A percentile compares a stretch with the other conserved stretches of the same genome.
Evolutionary conservation across 2,113 vertebrate genomes (phyloP).

Genomic region (Acinonyx jubatus): DNA sequence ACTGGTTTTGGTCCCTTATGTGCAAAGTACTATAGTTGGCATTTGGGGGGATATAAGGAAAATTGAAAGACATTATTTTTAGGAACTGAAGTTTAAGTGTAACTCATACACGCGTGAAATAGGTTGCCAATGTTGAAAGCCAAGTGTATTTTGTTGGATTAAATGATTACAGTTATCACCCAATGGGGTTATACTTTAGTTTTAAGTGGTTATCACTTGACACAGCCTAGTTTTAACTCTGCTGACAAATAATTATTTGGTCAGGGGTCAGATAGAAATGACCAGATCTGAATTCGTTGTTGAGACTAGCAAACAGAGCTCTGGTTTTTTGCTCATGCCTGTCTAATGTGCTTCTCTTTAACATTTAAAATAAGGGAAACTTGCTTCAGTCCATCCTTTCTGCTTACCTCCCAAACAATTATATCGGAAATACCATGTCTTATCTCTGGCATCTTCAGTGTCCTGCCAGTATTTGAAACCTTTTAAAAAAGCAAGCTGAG

Average conservation of each 20-base stretch:
- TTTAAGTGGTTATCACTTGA: not conserved
- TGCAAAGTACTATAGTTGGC: not conserved
- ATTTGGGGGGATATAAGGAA: not conserved
- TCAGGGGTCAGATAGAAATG: not conserved
- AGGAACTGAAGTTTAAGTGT: not conserved
- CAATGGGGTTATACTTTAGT: not conserved
- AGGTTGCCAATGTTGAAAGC: not conserved
- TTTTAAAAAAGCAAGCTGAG: not conserved
- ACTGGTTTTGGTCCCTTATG: not conserved
- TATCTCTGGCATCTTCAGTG: not conserved
- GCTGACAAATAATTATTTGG: not conserved
- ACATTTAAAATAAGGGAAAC: not conserved
- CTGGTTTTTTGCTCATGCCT: not conserved
- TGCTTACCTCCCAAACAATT: not conserved
- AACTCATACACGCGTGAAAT: not conserved
- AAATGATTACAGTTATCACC: not conserved
- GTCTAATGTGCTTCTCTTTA: not conserved
- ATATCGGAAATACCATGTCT: not conserved
- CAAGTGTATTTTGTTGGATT: not conserved
- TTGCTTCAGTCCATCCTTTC: not conserved
- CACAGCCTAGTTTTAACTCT: not conserved
- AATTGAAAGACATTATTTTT: not conserved
- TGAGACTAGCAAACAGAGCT: not conserved
- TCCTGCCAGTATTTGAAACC: not conserved
- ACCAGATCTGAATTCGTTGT: not conserved